These are phyloP conservation scores for Pollimyrus isidori DNA, from an alignment of 2,113 vertebrate species.

Conservation along the genomic window DNA sequence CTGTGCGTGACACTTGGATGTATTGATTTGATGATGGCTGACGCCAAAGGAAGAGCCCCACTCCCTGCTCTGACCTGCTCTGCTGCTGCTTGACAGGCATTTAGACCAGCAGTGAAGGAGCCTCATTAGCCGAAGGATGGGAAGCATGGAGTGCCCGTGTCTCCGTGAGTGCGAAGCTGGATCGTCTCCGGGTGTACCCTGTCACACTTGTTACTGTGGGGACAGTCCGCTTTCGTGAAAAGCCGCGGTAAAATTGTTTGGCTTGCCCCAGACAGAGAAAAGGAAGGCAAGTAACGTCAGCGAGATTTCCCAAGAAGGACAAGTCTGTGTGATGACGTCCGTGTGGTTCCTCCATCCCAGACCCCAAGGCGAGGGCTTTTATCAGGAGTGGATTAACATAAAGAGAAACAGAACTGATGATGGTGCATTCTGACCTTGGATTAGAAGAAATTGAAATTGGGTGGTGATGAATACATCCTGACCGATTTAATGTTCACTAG, in stretches of 20 bases:
- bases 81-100: not conserved
- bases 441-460: not conserved
- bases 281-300: not conserved
- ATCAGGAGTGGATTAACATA: not conserved
- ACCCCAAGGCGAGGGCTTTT: not conserved
- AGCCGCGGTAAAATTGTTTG: not conserved
- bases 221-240: not conserved
- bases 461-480: not conserved
- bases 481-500: not conserved
- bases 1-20: not conserved
- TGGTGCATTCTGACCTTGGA: not conserved
- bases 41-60: not conserved
- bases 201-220: not conserved
- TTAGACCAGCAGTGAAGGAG: not conserved
- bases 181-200: not conserved
- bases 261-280: not conserved
- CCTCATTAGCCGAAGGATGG: not conserved
- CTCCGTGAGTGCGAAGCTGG: not conserved
- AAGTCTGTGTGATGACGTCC: not conserved
- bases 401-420: not conserved
- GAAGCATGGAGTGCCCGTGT: not conserved
- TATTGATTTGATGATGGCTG: not conserved
- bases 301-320: not conserved
- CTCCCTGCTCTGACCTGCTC: not conserved
- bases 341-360: not conserved